Evolutionary conservation across 2,113 vertebrate genomes (phyloP), one percentile per base, ranked within the genome.

Genomic region (Strigops habroptila): DNA sequence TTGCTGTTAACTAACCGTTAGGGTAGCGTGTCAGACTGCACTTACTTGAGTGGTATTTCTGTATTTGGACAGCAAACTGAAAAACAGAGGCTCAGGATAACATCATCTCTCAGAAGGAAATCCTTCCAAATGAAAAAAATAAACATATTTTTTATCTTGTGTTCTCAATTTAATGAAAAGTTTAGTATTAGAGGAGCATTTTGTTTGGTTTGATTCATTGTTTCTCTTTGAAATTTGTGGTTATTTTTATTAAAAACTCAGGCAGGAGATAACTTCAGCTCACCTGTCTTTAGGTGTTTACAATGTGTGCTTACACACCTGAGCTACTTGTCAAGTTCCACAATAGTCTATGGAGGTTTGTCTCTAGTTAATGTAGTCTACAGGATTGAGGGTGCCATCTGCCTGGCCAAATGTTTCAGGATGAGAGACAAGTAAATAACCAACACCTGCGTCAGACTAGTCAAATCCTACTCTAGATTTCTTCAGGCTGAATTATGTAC

Each of bases 341-440:
- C 16, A 16, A 7, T 28, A 28, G 22, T 12, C 35, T 27, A 1
- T 18, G 39, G 64, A 73, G 21, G 33, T 57, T 57, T 52, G 9
- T 70, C 59, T 73, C 24, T 35, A 17, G 15, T 7, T 82, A 9
- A 27, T 31, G 9, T 0, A 49, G 18, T 25, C 18, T 74, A 1
- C 0, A 0, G 18, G 37, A 46, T 3, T 8, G 28, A 85, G 21
- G 51, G 17, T 49, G 15, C 35, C 37, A 25, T 49, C 39, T 1
- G 1, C 33, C 46, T 51, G 28, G 28, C 37, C 51, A 82, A 67
- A 53, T 7, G 0, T 43, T 82, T 55, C 62, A 49, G 37, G 24
- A 7, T 44, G 17, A 71, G 30, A 77, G 60, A 53, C 13, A 21
- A 46, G 22, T 44, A 53, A 39, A 48, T 15, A 39, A 11, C 41